These are phyloP conservation scores for Megalopta genalis DNA, from an alignment of 1,140 invertebrate species.

Conservation along the genomic window DNA sequence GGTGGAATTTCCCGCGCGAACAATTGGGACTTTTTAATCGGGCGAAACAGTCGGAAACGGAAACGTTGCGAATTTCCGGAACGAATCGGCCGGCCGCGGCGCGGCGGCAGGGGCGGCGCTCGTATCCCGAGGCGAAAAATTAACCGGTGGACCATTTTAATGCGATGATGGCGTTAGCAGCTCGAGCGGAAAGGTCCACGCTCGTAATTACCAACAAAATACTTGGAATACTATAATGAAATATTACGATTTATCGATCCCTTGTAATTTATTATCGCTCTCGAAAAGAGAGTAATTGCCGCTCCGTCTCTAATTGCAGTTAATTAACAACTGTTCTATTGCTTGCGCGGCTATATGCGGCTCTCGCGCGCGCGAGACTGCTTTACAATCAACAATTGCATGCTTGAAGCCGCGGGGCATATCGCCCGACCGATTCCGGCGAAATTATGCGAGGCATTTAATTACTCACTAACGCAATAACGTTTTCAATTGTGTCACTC, in stretches of 20 bases:
- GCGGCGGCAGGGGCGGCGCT: neutral
- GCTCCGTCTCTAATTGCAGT: slow-evolving; percentile 60
- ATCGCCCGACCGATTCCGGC: slow-evolving; percentile 46
- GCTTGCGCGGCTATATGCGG: slow-evolving; percentile 46
- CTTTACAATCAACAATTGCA: slow-evolving; percentile 63
- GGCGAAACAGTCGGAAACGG: slow-evolving; percentile 10
- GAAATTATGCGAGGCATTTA: slow-evolving; percentile 60
- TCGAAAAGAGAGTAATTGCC: slow-evolving; percentile 64
- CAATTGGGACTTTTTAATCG: slow-evolving; percentile 36
- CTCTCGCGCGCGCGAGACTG: slow-evolving; percentile 48
- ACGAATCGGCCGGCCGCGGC: slow-evolving; percentile 12
- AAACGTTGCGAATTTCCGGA: neutral
- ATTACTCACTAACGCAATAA: slow-evolving; percentile 56
- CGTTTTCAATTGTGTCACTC: slow-evolving; percentile 46
- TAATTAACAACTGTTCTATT: slow-evolving; percentile 65
- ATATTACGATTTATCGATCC: slow-evolving; percentile 63
- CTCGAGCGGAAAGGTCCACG: slow-evolving; percentile 9
- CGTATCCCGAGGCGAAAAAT: slow-evolving; percentile 23
- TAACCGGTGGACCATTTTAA: slow-evolving; percentile 34
- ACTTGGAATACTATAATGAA: slow-evolving; percentile 57
- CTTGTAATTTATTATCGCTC: slow-evolving; percentile 59
- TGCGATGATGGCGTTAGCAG: slow-evolving; percentile 33
- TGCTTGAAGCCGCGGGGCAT: slow-evolving; percentile 40
- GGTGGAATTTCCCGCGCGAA: slow-evolving; percentile 21
- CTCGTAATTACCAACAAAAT: slow-evolving; percentile 59